phyloP scores from a whole-genome alignment of 2,888 invertebrate species.

The Nemotelus nigrinus region DNA sequence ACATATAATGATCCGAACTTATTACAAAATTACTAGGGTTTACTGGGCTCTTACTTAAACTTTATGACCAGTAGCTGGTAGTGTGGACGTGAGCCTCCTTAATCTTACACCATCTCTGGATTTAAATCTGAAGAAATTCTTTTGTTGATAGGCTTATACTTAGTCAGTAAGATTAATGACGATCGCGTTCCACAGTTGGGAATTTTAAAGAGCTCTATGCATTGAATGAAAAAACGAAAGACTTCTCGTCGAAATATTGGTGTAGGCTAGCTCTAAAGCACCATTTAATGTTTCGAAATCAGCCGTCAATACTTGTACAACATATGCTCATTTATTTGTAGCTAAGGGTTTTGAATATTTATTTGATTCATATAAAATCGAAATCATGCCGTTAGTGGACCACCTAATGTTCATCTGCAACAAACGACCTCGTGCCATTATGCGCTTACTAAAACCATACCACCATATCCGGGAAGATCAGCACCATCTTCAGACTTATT shows the following conservation, averaged over 20 bases:
- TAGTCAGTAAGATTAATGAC: slow-evolving; percentile 33
- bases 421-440: not conserved
- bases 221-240: not conserved
- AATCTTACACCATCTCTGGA: slow-evolving; percentile 31
- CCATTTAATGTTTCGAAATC: no score
- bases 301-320: no score
- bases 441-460: slow-evolving; percentile 1
- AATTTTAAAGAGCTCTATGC: not conserved
- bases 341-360: no score
- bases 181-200: not conserved
- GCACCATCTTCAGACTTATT: not conserved
- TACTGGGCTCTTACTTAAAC: not conserved
- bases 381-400: no score
- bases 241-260: not conserved
- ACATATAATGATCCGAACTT: no score
- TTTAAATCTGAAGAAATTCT: slow-evolving; percentile 27
- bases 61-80: slow-evolving; percentile 18
- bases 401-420: no score
- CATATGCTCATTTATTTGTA: no score
- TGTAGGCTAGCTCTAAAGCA: no score
- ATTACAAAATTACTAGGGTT: no score
- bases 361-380: no score
- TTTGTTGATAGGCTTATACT: slow-evolving; percentile 16
- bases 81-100: slow-evolving; percentile 5
- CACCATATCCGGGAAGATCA: slow-evolving; percentile 33